phyloP scores from a whole-genome alignment of 30 jellyfish, hydroid and myxozoan species.

The Pelagia noctiluca region DNA sequence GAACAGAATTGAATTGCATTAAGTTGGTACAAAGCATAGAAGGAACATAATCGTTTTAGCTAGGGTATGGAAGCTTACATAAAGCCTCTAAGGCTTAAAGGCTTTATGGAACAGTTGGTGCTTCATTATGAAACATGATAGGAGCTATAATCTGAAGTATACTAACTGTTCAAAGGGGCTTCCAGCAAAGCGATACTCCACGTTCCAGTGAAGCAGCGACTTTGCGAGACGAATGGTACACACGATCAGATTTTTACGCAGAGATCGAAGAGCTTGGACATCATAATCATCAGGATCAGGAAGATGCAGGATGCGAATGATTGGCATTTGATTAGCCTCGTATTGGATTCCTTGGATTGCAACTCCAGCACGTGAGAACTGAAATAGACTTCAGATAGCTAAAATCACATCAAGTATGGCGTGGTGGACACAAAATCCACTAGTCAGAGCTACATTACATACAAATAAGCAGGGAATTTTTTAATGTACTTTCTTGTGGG shows the following conservation, averaged over 20 bases:
- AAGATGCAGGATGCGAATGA: slow-evolving; percentile 56
- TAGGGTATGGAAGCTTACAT: no score
- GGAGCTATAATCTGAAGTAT: neutral
- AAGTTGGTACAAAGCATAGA: no score
- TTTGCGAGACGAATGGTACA: slow-evolving; percentile 58
- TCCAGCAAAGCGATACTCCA: slow-evolving; percentile 55
- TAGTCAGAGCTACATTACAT: neutral
- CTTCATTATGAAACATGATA: neutral
- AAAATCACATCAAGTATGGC: neutral
- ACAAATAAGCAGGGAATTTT: no score
- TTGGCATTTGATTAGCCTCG: slow-evolving; percentile 40
- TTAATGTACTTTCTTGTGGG: no score
- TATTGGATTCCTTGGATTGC: slow-evolving; percentile 60
- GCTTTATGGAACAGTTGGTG: neutral
- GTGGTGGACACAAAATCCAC: neutral
- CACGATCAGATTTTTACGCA: slow-evolving; percentile 53
- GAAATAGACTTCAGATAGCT: neutral
- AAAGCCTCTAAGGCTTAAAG: no score
- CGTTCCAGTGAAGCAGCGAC: slow-evolving; percentile 63
- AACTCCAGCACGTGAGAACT: slow-evolving; percentile 81
- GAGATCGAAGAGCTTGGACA: neutral
- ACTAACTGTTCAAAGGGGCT: slow-evolving; percentile 50
- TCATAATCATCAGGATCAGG: slow-evolving; percentile 60
- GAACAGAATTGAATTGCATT: no score
- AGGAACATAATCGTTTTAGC: no score